Evolutionary conservation across 1,140 invertebrate genomes (phyloP).

Genomic region (Bombus impatiens): DNA sequence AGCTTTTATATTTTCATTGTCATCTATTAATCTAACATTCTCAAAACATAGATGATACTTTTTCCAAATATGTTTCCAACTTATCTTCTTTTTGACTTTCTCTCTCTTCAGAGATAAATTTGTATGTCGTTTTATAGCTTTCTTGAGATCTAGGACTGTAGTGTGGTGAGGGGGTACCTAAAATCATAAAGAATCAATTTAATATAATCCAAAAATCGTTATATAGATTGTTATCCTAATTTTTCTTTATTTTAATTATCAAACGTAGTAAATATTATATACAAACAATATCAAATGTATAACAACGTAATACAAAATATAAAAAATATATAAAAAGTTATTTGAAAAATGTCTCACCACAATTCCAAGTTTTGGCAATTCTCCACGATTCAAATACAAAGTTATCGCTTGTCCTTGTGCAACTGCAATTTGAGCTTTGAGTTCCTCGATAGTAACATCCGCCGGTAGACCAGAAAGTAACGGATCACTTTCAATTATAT

Average conservation of each 20-base stretch:
- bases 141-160: slow-evolving; percentile 78
- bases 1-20: slow-evolving; percentile 75
- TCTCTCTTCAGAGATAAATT: slow-evolving; percentile 76
- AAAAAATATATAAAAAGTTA: neutral
- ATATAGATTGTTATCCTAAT: neutral
- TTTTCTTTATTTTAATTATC: neutral
- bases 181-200: slow-evolving; percentile 29
- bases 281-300: neutral
- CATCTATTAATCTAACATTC: slow-evolving; percentile 65
- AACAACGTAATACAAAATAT: neutral
- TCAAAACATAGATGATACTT: slow-evolving; percentile 74
- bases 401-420: slow-evolving; percentile 80
- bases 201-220: neutral
- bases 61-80: slow-evolving; percentile 81
- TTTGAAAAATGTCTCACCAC: slow-evolving; percentile 71
- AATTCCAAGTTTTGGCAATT: slow-evolving; percentile 75
- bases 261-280: neutral
- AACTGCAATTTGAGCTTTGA: slow-evolving; percentile 78
- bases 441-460: slow-evolving; percentile 79
- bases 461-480: slow-evolving; percentile 73
- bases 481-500: slow-evolving; percentile 79
- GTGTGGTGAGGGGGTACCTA: slow-evolving; percentile 77
- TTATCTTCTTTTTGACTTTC: slow-evolving; percentile 76
- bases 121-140: slow-evolving; percentile 77
- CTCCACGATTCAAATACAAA: slow-evolving; percentile 75